Percentiles rank a stretch among this genome's conserved stretches.
phyloP scores from a whole-genome alignment of 2,113 vertebrate species.

The Erinaceus europaeus region DNA sequence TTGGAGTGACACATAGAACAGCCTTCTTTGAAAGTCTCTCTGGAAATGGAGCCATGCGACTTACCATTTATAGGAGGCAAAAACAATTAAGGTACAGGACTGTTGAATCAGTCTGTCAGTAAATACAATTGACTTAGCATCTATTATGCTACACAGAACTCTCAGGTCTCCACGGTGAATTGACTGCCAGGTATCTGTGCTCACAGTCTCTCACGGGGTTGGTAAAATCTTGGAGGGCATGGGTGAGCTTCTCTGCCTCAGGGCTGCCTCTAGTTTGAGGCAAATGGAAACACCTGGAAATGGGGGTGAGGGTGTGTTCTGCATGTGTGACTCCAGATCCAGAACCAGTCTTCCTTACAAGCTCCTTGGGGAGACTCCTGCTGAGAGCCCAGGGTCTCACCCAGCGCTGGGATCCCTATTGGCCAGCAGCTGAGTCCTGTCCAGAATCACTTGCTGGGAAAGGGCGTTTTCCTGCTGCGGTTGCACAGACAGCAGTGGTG shows the following conservation, averaged over 20 bases:
- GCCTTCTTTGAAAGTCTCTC: neutral
- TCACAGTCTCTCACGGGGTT: neutral
- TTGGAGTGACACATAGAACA: neutral
- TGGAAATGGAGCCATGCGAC: neutral
- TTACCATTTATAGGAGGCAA: constrained; percentile 25
- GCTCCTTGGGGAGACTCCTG: neutral
- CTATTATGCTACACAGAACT: neutral
- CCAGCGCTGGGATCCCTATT: neutral
- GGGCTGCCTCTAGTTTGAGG: neutral
- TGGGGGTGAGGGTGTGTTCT: neutral
- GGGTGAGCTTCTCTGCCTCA: too few species aligned
- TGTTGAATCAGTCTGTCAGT: constrained; percentile 26
- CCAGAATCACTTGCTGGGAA: too few species aligned
- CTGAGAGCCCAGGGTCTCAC: neutral
- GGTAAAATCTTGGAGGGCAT: neutral
- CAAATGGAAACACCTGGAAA: rapidly evolving
- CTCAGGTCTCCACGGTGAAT: neutral
- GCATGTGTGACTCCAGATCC: neutral
- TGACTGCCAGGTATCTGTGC: neutral
- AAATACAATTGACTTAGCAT: constrained; percentile 22
- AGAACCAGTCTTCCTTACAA: neutral
- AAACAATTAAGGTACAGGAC: constrained; percentile 25
- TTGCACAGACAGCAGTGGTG: too few species aligned
- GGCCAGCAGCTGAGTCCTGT: too few species aligned
- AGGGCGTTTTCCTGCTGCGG: too few species aligned